These are phyloP conservation scores for Sthenelais limicola DNA, from an alignment of 2,888 invertebrate species.

Conservation along the genomic window DNA sequence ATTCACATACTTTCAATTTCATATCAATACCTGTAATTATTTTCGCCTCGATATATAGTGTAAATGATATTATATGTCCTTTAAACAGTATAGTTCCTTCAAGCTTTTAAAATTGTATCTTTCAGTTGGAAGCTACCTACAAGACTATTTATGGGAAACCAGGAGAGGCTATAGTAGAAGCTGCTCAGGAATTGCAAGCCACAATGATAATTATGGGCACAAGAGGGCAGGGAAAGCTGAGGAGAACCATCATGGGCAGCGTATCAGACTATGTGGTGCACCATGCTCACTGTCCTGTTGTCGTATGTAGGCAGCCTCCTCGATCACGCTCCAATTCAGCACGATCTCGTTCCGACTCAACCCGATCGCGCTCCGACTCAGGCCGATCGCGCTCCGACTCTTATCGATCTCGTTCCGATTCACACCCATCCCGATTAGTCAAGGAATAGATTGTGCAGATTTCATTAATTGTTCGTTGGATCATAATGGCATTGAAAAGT, in stretches of 20 bases:
- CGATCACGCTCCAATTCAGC: background rate
- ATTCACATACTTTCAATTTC: too few species aligned
- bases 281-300: conserved; percentile 39
- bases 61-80: too few species aligned
- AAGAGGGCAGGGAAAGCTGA: conserved; percentile 17
- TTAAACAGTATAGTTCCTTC: background rate
- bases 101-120: background rate
- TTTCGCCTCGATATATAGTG: too few species aligned
- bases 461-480: too few species aligned
- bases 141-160: conserved; percentile 35
- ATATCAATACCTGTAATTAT: too few species aligned
- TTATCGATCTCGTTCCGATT: background rate
- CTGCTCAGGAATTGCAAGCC: conserved; percentile 8
- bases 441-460: too few species aligned
- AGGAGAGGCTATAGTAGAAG: conserved; percentile 32
- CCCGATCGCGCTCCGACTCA: background rate
- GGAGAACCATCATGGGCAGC: conserved; percentile 20
- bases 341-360: background rate
- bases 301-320: conserved; percentile 27
- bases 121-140: conserved; percentile 12
- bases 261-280: conserved; percentile 34
- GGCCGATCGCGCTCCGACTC: background rate
- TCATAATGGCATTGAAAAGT: too few species aligned
- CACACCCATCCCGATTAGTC: background rate
- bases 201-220: conserved; percentile 35